Evolutionary conservation across 2,888 invertebrate genomes (phyloP), one percentile per base, ranked within the genome.

Genomic region (Euplagia quadripunctaria): DNA sequence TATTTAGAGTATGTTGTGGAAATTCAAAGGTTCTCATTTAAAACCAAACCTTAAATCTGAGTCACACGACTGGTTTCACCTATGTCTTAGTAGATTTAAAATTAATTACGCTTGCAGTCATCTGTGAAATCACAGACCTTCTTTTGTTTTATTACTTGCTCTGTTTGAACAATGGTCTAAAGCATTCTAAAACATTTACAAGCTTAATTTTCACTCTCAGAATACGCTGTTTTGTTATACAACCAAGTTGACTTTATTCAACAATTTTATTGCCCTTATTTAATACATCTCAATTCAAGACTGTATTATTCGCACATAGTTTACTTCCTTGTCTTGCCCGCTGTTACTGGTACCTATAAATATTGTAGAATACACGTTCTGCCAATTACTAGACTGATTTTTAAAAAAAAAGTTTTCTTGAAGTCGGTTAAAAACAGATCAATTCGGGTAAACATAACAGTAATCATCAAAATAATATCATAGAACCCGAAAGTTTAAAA

Each of bases 81-180:
- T 67, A 42, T 79, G 80, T 77, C 78, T 77, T 68, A 72, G 68
- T 68, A 76, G 66, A 75, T 79, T 82, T 77, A 68, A 79, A 80
- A 72, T 70, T 79, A 77, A 84, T 86, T 84, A 82, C 75, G 80
- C 73, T 17, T 61, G 46, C 20, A 46, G 58, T n/a, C 61, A 61
- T 55, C 46, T 61, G 77, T 75, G 70, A 79, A 82, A 78, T 72
- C 61, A 73, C 58, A 64, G 43, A 43, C 17, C 69, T 73, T 66
- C 42, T 73, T 82, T 63, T 71, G 73, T 75, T 65, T 77, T 73
- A 51, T 77, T 74, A 74, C 70, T 79, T 73, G 49, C 42, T 17
- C 9, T 71, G 65, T 42, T 55, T 14, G 42, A n/a, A 14, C 12
- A n/a, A 42, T 55, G 17, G 17, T 66, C 14, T 20, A n/a, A 4